Percentiles rank a stretch among this genome's conserved stretches.
phyloP scores from a whole-genome alignment of 2,888 invertebrate species.

The Tortrix viridana region DNA sequence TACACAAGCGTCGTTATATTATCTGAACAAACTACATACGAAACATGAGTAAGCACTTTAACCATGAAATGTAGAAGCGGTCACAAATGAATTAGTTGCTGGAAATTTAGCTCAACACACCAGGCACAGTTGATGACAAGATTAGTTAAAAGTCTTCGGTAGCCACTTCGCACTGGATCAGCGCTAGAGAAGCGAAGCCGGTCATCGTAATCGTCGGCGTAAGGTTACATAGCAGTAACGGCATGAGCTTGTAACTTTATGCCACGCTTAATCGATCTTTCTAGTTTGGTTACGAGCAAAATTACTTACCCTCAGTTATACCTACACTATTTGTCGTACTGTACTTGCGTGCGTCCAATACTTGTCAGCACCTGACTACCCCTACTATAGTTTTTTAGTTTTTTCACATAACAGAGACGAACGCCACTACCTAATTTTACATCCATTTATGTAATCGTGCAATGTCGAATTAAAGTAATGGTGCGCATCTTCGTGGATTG shows the following conservation, averaged over 20 bases:
- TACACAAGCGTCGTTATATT: slow-evolving; percentile 16
- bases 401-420: no score
- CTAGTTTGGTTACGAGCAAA: slow-evolving; percentile 49
- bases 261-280: slow-evolving; percentile 43
- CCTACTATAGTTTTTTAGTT: slow-evolving; percentile 5
- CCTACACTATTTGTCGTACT: slow-evolving; percentile 21
- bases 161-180: slow-evolving; percentile 64
- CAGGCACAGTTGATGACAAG: slow-evolving; percentile 65
- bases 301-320: slow-evolving; percentile 24
- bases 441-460: no score
- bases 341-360: slow-evolving; percentile 47
- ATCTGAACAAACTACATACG: slow-evolving; percentile 48
- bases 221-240: slow-evolving; percentile 1
- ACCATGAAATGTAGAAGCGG: slow-evolving; percentile 66
- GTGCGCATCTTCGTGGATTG: no score
- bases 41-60: slow-evolving; percentile 64
- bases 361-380: slow-evolving; percentile 52
- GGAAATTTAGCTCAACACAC: slow-evolving; percentile 62
- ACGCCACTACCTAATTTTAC: no score
- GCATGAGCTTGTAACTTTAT: slow-evolving; percentile 8
- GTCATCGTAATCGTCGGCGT: slow-evolving; percentile 2
- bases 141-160: slow-evolving; percentile 55
- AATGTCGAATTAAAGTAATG: no score
- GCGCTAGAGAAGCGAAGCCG: slow-evolving; percentile 52
- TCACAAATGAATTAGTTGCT: slow-evolving; percentile 68